These are phyloP conservation scores for Archips xylosteana DNA, from an alignment of 2,888 invertebrate species.

Conservation along the genomic window DNA sequence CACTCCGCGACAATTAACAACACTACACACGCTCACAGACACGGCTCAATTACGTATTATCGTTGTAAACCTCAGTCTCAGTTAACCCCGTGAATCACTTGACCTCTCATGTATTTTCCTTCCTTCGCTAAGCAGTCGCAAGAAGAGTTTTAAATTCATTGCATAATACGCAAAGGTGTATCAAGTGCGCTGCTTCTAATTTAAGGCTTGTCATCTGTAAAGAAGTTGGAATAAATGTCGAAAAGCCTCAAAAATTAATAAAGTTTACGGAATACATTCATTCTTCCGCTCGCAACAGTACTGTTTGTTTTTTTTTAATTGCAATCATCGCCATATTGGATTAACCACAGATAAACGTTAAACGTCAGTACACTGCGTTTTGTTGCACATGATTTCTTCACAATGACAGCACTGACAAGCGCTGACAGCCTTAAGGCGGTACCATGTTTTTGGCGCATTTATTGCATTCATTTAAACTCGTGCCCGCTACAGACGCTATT, in stretches of 20 bases:
- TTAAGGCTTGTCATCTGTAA: neutral
- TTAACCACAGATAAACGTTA: slow-evolving; percentile 30
- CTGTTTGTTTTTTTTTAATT: slow-evolving; percentile 39
- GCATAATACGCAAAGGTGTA: slow-evolving; percentile 47
- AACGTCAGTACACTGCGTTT: slow-evolving; percentile 19
- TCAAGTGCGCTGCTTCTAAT: slow-evolving; percentile 45
- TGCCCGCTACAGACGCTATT: no score
- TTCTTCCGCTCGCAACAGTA: slow-evolving; percentile 22
- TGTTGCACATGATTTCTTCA: slow-evolving; percentile 5
- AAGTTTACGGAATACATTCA: slow-evolving; percentile 21
- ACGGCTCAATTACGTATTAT: slow-evolving; percentile 48
- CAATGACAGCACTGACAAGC: neutral
- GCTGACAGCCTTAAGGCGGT: neutral
- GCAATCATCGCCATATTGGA: slow-evolving; percentile 48
- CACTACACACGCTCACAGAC: slow-evolving; percentile 39
- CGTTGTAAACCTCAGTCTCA: slow-evolving; percentile 51
- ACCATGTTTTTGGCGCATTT: no score
- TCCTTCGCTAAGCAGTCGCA: slow-evolving; percentile 20
- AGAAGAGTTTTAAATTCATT: slow-evolving; percentile 43
- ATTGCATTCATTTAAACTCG: no score
- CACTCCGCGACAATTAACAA: slow-evolving; percentile 27
- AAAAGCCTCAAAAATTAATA: slow-evolving; percentile 26
- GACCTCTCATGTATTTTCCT: slow-evolving; percentile 56
- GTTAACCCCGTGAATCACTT: slow-evolving; percentile 65
- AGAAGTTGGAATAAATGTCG: slow-evolving; percentile 12